phyloP scores from a whole-genome alignment of 1,140 invertebrate species.

The Hormaphis cornu region DNA sequence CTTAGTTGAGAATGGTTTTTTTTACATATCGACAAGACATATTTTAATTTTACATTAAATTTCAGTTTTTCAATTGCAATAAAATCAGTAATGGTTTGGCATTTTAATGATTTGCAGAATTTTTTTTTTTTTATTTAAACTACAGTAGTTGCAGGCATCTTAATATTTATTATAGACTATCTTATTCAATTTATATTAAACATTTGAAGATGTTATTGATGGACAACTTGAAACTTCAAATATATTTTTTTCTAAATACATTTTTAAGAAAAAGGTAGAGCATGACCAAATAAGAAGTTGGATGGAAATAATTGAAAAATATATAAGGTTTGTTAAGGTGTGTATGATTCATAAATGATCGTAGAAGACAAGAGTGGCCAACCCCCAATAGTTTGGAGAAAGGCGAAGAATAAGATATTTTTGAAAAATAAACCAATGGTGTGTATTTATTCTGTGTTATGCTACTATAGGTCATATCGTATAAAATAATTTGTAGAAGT shows the following conservation, averaged over 20 bases:
- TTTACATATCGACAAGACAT: background rate
- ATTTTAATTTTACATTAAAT: too few relatives aligned
- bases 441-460: constrained; percentile 8
- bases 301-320: too few relatives aligned
- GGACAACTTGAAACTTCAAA: background rate
- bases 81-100: background rate
- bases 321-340: too few relatives aligned
- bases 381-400: too few relatives aligned
- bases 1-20: background rate
- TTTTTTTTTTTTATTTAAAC: background rate
- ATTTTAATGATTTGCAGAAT: background rate
- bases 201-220: too few relatives aligned
- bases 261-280: too few relatives aligned
- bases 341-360: too few relatives aligned
- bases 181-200: too few relatives aligned
- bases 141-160: constrained; percentile 12
- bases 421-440: background rate
- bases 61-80: background rate
- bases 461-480: background rate
- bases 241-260: constrained; percentile 6
- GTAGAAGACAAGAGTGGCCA: too few relatives aligned
- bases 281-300: too few relatives aligned
- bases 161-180: background rate
- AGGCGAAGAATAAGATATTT: too few relatives aligned
- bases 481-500: background rate